Base-by-base conservation (phyloP, 2,113 vertebrate species). In the Mixornis gularis region DNA sequence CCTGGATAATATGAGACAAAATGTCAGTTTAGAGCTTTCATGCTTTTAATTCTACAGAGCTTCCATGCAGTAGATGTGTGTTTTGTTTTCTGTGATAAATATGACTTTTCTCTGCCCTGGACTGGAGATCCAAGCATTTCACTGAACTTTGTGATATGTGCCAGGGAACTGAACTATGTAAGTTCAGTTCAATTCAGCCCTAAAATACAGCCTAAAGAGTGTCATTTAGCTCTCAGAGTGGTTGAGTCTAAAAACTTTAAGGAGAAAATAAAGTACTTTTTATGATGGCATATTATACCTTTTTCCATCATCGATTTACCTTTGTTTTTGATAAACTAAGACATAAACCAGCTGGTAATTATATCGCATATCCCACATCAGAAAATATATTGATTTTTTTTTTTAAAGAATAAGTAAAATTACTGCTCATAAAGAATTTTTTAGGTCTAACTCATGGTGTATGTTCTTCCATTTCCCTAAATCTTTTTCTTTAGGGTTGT, bases 361-460 rank as follows among this genome's bases (percentile, higher is more conserved):
- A 48, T n/a, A 32, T 34, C 8, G 1, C 7, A 38, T 30, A 44
- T 5, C 6, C 6, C 25, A 43, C 15, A 55, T 25, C 14, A 49
- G 2, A 41, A 71, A 34, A 79, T 32, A n/a, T 1, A n/a, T 15
- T 0, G 17, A 19, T 13, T 2, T 2, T 2, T 3, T 66, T 38
- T 38, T 43, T 43, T 17, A 48, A 26, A 34, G 2, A 74, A 30
- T 43, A 79, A 51, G 17, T 29, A 12, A 59, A 66, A 48, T 58
- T 25, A 44, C 30, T 40, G 12, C 3, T 62, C 2, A 51, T 41
- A 49, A 64, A 52, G 0, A 3, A 30, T 58, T 68, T 66, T 81
- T 40, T 5, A n/a, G 0, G 41, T 53, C 22, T 38, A 12, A 9
- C 4, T 32, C 13, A 29, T 26, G 19, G 8, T 40, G 10, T 27